Base-by-base conservation (phyloP, 2,113 vertebrate genomes). In the Mus musculus region DNA sequence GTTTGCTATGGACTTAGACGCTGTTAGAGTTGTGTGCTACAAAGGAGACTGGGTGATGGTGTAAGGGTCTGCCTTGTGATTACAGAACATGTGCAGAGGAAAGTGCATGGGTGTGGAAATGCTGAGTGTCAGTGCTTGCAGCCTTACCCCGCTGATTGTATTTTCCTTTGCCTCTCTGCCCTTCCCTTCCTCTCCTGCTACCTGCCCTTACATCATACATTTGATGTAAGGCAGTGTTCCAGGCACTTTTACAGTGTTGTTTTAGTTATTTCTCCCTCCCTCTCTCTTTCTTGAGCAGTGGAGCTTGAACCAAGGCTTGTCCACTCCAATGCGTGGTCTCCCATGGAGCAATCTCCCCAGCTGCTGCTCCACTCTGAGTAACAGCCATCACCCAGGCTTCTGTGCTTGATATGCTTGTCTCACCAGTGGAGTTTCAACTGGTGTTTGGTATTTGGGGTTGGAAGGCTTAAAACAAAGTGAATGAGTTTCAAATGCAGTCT, bases 401-500 rank as follows among this genome's bases (percentile, higher is more conserved):
- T 72, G n/a, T 95, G 46, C 46, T 89, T 10, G 76, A 11, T 67
- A n/a, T 95, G 39, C 69, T 92, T 92, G 13, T 82, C 19, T 90
- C 69, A 85, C 6, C 39, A 69, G 52, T 75, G 94, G 84, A 75
- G 42, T 85, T 42, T 75, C 28, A 61, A 36, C 87, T 95, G 46
- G 59, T 78, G 5, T 89, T 89, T 91, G 30, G 26, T 76, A 26
- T 42, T 92, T 28, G n/a, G 46, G 33, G 10, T 78, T 95, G 88
- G 80, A 86, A 87, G 49, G 88, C 19, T 59, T 88, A 33, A 97
- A 96, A 42, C 46, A n/a, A 90, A 91, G 76, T 95, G 85, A 92
- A 61, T 85, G 46, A 42, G 65, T 61, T 96, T 89, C 33, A 14
- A 61, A 61, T 73, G 22, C 26, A 24, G 24, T 94, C n/a, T 59